A percentile compares a stretch with the other conserved stretches of the same genome.
These are phyloP conservation scores for Pao palembangensis DNA, from an alignment of 2,113 vertebrate species.

Conservation along the genomic window DNA sequence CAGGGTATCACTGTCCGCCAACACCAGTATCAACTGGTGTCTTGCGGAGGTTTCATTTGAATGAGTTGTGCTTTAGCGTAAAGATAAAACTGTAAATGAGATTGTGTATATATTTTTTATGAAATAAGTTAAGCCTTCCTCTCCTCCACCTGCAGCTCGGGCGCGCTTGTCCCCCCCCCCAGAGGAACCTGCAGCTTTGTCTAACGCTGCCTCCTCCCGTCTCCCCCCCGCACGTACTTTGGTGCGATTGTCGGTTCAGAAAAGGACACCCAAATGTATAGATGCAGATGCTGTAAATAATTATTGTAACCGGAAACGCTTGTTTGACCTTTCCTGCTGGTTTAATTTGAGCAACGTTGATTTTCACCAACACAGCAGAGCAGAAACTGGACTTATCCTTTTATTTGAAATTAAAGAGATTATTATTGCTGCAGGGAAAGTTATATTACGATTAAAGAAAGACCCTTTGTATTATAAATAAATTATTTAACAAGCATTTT, in stretches of 20 bases:
- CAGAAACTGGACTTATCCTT: conserved; percentile 54
- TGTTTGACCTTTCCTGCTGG: conserved; percentile 55
- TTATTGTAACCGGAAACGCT: conserved; percentile 66
- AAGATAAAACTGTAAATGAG: conserved; percentile 77
- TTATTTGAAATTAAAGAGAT: conserved; percentile 68
- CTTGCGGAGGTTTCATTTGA: conserved; percentile 6
- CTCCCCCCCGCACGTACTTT: conserved; percentile 20
- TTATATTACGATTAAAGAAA: conserved; percentile 71
- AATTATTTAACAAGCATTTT: conserved; percentile 91
- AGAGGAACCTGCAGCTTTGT: conserved; percentile 29
- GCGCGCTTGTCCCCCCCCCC: conserved; percentile 22
- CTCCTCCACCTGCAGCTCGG: conserved; percentile 23
- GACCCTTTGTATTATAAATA: conserved; percentile 90
- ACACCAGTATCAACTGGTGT: neutral
- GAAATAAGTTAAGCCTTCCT: conserved; percentile 84
- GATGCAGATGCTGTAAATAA: conserved; percentile 83
- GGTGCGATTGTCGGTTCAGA: conserved; percentile 27
- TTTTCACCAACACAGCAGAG: conserved; percentile 49
- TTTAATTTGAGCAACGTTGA: conserved; percentile 47
- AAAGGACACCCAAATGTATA: conserved; percentile 69
- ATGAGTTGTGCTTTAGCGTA: conserved; percentile 74
- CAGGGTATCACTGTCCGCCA: conserved; percentile 63
- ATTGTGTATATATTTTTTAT: conserved; percentile 94
- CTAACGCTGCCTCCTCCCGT: too few species aligned
- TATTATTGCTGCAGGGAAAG: conserved; percentile 75